phyloP scores from a whole-genome alignment of 2,888 invertebrate species.

The Monoplex corrugatus region DNA sequence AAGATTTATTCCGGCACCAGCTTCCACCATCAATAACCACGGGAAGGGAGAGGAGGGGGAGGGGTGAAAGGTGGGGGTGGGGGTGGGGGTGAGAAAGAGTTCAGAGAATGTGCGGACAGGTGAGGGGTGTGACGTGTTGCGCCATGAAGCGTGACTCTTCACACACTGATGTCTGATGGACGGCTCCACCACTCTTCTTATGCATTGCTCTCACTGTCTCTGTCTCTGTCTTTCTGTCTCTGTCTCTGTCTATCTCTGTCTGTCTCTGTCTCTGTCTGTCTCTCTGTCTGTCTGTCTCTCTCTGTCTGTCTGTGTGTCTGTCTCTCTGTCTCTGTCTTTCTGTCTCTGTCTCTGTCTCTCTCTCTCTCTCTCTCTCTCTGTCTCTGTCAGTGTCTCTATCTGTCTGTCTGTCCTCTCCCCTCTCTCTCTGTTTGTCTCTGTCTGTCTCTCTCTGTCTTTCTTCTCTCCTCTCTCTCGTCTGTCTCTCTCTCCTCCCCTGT shows the following conservation, averaged over 20 bases:
- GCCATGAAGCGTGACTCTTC: background rate
- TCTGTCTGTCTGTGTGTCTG: background rate
- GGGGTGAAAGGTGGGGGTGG: background rate
- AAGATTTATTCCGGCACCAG: conserved; percentile 6
- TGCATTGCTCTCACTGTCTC: no score
- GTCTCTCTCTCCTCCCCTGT: no score
- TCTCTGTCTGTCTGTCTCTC: background rate
- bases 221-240: background rate
- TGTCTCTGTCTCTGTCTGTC: background rate
- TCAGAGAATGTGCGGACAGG: conserved; percentile 29
- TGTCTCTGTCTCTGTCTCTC: no score
- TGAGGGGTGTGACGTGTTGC: conserved; percentile 24
- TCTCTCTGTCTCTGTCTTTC: no score
- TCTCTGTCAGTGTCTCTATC: no score
- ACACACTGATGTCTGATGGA: background rate
- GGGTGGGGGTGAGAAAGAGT: no score
- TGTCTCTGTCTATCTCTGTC: background rate
- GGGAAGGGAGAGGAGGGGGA: background rate
- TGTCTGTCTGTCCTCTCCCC: no score
- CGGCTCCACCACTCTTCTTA: no score
- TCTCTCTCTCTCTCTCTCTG: no score
- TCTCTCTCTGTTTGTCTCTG: no score
- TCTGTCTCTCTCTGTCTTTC: no score
- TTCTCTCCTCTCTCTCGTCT: no score
- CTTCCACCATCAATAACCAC: background rate